A percentile compares a stretch with the other conserved stretches of the same genome.
Conservation (phyloP, 2,888 invertebrate genomes). For the Yponomeuta malinellus region DNA sequence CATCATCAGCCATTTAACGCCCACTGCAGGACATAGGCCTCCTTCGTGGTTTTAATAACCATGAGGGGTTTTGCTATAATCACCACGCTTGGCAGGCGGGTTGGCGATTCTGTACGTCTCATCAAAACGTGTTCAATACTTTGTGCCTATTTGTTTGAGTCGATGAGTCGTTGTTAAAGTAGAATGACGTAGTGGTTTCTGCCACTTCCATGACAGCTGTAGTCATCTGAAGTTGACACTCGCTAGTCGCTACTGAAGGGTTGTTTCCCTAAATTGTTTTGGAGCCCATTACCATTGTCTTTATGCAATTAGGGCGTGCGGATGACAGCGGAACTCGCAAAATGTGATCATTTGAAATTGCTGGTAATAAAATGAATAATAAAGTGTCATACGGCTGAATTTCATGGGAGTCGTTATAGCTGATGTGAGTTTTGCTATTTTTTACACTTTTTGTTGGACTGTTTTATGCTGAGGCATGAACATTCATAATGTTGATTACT, state of each 20-base stretch:
- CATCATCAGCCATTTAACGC: too few relatives aligned
- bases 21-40: too few relatives aligned
- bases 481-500: not conserved
- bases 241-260: not conserved
- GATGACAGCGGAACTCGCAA: constrained; percentile 21
- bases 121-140: too few relatives aligned
- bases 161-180: not conserved
- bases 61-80: too few relatives aligned
- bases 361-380: constrained; percentile 16
- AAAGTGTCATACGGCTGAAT: constrained; percentile 13
- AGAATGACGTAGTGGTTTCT: not conserved
- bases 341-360: constrained; percentile 24
- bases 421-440: not conserved
- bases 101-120: too few relatives aligned
- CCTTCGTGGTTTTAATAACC: too few relatives aligned
- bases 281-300: not conserved
- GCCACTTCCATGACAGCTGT: not conserved
- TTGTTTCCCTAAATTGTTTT: not conserved
- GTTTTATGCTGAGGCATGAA: not conserved
- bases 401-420: constrained; percentile 9
- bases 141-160: not conserved
- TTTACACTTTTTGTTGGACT: not conserved
- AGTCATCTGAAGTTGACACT: constrained; percentile 1
- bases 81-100: too few relatives aligned
- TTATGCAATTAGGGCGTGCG: not conserved